phyloP scores from a whole-genome alignment of 2,888 invertebrate genomes.

The Latheticus oryzae region DNA sequence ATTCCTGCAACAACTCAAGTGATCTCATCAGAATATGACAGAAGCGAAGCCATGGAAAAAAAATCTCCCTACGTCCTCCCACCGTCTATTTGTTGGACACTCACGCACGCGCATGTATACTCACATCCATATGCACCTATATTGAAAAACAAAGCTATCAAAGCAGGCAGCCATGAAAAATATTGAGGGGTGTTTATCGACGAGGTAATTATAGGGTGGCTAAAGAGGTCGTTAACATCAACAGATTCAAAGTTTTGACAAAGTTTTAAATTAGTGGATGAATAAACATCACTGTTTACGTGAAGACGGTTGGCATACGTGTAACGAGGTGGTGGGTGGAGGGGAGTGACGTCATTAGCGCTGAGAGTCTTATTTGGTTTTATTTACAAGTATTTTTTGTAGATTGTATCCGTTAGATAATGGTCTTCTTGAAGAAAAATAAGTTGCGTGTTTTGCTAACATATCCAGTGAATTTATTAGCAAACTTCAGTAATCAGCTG shows the following conservation, averaged over 20 bases:
- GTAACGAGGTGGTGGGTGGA: no score
- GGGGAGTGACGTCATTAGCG: no score
- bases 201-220: slow-evolving; percentile 25
- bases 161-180: slow-evolving; percentile 40
- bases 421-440: slow-evolving; percentile 26
- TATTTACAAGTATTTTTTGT: no score
- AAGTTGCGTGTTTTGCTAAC: slow-evolving; percentile 37
- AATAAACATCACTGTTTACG: slow-evolving; percentile 42
- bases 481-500: slow-evolving; percentile 40
- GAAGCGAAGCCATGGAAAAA: slow-evolving; percentile 21
- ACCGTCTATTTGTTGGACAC: slow-evolving; percentile 6
- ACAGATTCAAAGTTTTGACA: slow-evolving; percentile 20
- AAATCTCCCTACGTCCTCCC: slow-evolving; percentile 19
- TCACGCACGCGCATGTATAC: slow-evolving; percentile 31
- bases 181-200: slow-evolving; percentile 28
- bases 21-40: slow-evolving; percentile 16
- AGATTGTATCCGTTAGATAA: no score
- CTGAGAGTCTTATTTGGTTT: no score
- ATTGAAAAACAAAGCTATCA: slow-evolving; percentile 40
- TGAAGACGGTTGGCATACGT: slow-evolving; percentile 39
- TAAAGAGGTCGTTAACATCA: slow-evolving; percentile 16
- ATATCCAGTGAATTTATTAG: slow-evolving; percentile 37
- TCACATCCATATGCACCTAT: slow-evolving; percentile 30
- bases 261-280: slow-evolving; percentile 44
- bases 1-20: slow-evolving; percentile 8